Conservation (phyloP, 2,797 vertebrate species). For the Novumbra hubbsi region DNA sequence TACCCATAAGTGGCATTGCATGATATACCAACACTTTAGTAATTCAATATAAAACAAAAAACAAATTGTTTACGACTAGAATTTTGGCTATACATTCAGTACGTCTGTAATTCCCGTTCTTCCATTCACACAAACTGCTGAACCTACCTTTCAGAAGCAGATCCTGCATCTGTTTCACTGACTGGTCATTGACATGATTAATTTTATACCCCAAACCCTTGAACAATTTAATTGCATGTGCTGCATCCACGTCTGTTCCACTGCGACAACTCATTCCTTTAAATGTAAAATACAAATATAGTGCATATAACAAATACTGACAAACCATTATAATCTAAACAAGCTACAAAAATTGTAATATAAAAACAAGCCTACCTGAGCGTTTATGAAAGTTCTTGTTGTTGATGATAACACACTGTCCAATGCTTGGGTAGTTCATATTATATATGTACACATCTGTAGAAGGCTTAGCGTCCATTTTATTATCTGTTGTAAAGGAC, state of each 20-base stretch:
- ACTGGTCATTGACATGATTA: slow-evolving; percentile 51
- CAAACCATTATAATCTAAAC: not conserved
- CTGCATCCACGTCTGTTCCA: slow-evolving; percentile 70
- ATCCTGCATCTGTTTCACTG: slow-evolving; percentile 44
- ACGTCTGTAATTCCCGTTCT: too few relatives aligned
- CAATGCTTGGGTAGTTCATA: slow-evolving; percentile 13
- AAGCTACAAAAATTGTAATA: not conserved
- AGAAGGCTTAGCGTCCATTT: not conserved
- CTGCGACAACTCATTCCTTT: slow-evolving; percentile 57
- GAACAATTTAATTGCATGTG: slow-evolving; percentile 44
- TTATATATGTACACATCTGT: slow-evolving; percentile 7
- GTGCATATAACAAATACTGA: not conserved
- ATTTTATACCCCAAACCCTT: slow-evolving; percentile 57
- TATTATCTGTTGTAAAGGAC: not conserved
- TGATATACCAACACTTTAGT: too few relatives aligned
- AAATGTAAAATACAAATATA: slow-evolving; percentile 10
- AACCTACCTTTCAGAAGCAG: slow-evolving; percentile 50
- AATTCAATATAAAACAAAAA: too few relatives aligned
- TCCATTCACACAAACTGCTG: not conserved
- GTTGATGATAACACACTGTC: slow-evolving; percentile 1
- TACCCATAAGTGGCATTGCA: too few relatives aligned
- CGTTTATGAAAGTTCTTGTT: slow-evolving; percentile 10
- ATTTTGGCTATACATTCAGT: too few relatives aligned
- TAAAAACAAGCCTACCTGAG: not conserved
- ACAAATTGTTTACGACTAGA: too few relatives aligned